Evolutionary conservation across 2,797 vertebrate species (phyloP).

Genomic region (Liparis tanakae): DNA sequence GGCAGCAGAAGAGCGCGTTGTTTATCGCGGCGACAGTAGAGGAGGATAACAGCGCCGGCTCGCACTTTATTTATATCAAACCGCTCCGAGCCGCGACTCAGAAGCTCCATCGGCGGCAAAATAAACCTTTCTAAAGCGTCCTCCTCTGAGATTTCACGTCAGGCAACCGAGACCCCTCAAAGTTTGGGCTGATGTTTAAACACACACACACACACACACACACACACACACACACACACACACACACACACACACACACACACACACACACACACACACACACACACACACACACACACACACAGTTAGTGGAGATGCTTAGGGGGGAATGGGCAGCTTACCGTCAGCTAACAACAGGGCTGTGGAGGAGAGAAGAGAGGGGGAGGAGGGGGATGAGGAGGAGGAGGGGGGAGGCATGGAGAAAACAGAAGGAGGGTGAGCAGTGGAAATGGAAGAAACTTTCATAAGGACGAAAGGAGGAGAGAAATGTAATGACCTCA

Average conservation of each 20-base stretch:
- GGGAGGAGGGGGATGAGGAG: neutral
- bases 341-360: conserved; percentile 90
- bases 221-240: too few species aligned
- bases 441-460: conserved; percentile 41
- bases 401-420: conserved; percentile 21
- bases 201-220: conserved; percentile 13
- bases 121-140: neutral
- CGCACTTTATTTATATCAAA: conserved; percentile 21
- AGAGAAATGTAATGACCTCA: conserved; percentile 53
- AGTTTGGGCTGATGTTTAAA: conserved; percentile 2
- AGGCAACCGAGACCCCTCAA: conserved; percentile 1
- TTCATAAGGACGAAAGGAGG: conserved; percentile 26
- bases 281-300: conserved; percentile 17
- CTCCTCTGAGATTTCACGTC: conserved; percentile 6
- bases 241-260: neutral
- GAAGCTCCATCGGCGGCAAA: conserved; percentile 12
- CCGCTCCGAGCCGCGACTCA: neutral
- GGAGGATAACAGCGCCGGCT: neutral
- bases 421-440: conserved; percentile 51
- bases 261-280: conserved; percentile 20
- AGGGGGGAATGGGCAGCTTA: conserved; percentile 79
- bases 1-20: conserved; percentile 8
- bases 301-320: conserved; percentile 45
- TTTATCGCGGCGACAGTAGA: conserved; percentile 17
- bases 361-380: conserved; percentile 67